Conservation (phyloP, 2,797 vertebrate genomes). For the Sphenodon punctatus region DNA sequence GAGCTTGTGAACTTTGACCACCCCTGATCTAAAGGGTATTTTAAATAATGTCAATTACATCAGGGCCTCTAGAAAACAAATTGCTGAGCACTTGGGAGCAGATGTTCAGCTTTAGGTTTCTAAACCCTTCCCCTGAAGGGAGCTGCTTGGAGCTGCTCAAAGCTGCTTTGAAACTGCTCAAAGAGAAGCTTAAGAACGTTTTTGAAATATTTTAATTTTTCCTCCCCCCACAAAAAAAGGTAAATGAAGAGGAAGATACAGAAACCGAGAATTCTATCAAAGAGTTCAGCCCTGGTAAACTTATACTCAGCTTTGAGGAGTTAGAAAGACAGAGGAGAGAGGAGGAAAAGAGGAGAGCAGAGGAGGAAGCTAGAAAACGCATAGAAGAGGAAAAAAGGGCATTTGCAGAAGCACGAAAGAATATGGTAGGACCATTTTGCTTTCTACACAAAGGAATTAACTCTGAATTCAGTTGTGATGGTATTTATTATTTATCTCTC, state of each 20-base stretch:
- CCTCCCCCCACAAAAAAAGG: too few relatives aligned
- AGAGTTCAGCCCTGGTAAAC: slow-evolving; percentile 88
- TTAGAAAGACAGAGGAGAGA: slow-evolving; percentile 91
- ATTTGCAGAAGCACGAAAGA: slow-evolving; percentile 95
- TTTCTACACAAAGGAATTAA: background rate
- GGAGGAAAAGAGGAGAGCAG: slow-evolving; percentile 88
- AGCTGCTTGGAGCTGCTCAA: too few relatives aligned
- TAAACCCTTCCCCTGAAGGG: too few relatives aligned
- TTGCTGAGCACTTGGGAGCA: too few relatives aligned
- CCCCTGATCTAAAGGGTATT: too few relatives aligned
- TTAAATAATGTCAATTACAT: too few relatives aligned
- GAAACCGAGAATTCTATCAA: slow-evolving; percentile 65
- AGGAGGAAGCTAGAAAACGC: slow-evolving; percentile 88
- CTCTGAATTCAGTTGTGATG: too few relatives aligned
- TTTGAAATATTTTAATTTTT: background rate
- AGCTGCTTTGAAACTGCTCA: too few relatives aligned
- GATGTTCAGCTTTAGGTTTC: too few relatives aligned
- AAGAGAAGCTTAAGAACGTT: background rate
- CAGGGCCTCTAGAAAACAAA: too few relatives aligned
- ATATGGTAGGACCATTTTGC: slow-evolving; percentile 82
- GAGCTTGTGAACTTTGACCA: too few relatives aligned
- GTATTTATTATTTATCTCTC: too few relatives aligned
- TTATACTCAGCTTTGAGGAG: slow-evolving; percentile 95
- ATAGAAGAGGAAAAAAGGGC: slow-evolving; percentile 94
- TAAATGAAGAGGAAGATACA: slow-evolving; percentile 75